Evolutionary conservation across 2,797 vertebrate genomes (phyloP).

Genomic region (Xerus rutilus): DNA sequence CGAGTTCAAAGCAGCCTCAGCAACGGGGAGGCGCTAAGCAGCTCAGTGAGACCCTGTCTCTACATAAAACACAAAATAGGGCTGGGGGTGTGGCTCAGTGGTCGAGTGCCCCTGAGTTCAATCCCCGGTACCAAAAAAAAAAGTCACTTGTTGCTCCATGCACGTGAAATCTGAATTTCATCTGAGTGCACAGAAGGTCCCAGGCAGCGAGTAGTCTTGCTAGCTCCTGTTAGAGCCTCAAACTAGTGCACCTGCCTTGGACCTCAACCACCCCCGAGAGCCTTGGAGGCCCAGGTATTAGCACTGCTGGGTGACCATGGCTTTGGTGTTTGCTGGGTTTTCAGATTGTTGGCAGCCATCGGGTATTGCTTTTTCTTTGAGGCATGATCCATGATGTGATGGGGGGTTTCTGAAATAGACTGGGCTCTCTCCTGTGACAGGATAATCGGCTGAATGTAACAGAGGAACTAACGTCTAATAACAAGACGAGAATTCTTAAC

Average conservation of each 20-base stretch:
- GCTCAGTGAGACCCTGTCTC: too few species aligned
- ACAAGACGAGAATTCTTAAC: constrained; percentile 94
- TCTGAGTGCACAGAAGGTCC: neutral
- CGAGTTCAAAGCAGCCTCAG: too few species aligned
- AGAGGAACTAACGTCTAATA: constrained; percentile 93
- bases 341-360: neutral
- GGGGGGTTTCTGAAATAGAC: too few species aligned
- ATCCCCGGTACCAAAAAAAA: too few species aligned
- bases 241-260: too few species aligned
- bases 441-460: constrained; percentile 98
- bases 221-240: neutral
- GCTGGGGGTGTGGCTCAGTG: too few species aligned
- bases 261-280: neutral
- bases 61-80: too few species aligned
- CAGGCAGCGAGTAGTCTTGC: neutral
- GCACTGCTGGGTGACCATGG: neutral
- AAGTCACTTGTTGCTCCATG: too few species aligned
- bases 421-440: constrained; percentile 77
- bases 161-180: neutral
- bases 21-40: too few species aligned
- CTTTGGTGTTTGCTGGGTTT: neutral
- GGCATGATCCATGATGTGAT: too few species aligned
- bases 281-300: neutral
- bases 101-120: too few species aligned
- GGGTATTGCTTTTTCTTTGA: neutral